Conservation (phyloP, 1,140 invertebrate genomes). For the Drosophila aff. region DNA sequence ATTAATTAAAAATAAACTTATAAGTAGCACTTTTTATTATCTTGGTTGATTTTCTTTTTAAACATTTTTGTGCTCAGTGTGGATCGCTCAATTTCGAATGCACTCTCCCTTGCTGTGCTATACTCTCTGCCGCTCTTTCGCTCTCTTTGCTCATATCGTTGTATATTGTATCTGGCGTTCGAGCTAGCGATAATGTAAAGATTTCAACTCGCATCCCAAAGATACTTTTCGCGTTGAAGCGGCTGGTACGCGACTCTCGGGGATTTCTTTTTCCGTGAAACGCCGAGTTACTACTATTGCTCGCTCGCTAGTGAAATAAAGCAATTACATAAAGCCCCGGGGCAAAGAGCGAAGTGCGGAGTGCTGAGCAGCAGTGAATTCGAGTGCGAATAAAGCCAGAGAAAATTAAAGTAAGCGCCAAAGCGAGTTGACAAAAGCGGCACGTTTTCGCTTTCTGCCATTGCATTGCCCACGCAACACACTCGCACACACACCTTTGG, state of each 20-base stretch:
- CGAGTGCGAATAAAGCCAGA: conserved; percentile 24
- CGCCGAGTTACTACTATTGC: conserved; percentile 19
- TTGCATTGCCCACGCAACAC: conserved; percentile 49
- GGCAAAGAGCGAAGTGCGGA: conserved; percentile 39
- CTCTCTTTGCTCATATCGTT: conserved; percentile 2
- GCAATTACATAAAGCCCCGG: conserved; percentile 40
- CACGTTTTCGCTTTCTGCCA: conserved; percentile 78
- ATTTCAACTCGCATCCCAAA: conserved; percentile 47
- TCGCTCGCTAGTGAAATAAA: conserved; percentile 41
- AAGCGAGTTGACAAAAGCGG: conserved; percentile 70
- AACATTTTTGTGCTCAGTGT: not conserved
- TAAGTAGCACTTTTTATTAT: not conserved
- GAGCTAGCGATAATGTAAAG: conserved; percentile 48
- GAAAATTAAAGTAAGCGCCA: conserved; percentile 65
- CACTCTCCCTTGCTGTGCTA: not conserved
- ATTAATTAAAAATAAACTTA: not conserved
- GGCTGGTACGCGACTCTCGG: conserved; percentile 52
- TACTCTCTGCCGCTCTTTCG: not conserved
- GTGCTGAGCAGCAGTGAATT: conserved; percentile 14
- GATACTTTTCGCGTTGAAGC: conserved; percentile 73
- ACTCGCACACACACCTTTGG: conserved; percentile 20
- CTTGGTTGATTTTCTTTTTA: not conserved
- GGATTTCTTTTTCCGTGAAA: conserved; percentile 18
- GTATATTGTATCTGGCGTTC: conserved; percentile 32
- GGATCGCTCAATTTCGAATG: conserved; percentile 1